Evolutionary conservation across 2,797 vertebrate genomes (phyloP), one percentile per base, ranked within the genome.

Genomic region (Melanotaenia boesemani): DNA sequence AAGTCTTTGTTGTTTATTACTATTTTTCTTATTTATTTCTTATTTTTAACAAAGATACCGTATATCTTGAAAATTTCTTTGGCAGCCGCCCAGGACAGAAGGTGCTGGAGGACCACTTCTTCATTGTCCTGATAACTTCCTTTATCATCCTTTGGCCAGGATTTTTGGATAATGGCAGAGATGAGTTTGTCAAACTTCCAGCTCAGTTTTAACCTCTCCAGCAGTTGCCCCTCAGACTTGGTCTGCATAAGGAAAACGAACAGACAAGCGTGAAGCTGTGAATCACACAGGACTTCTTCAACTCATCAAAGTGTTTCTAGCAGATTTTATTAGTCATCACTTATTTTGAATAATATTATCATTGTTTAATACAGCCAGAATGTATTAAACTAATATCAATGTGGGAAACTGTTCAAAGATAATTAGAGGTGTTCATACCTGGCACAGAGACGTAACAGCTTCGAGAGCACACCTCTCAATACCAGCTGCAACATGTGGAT

Each of bases 391-490:
- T 20, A 18, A 2, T 0, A 52, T 3, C 30, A 24, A 48, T 48
- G 8, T 41, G 12, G 18, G 11, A 54, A 54, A 54, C 52, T 54
- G 12, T 15, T 4, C 52, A 54, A 67, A 32, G 20, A 6, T 0
- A 70, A 69, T 26, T 1, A 18, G 4, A 58, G 18, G 2, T 13
- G 2, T 11, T 68, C 20, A 55, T 94, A 99, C 98, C 96, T 98
- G 96, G 76, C 95, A 97, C 71, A 96, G 89, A 0, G 26, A 72
- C 41, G 92, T 88, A 2, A 98, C 96, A 6, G 97, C 96, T 63
- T 97, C 96, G 2, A 95, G 90, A 69, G 96, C 96, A 88, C 97
- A 98, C 4, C 61, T 94, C 85, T 96, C 92, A 63, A 99, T 90
- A 76, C 89, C 93, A 36, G 44, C 73, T 1, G 72, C 81, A 71